These are phyloP conservation scores for Epizoanthus illoricatus DNA, from an alignment of 92 coral and sea anemone species.

Conservation along the genomic window DNA sequence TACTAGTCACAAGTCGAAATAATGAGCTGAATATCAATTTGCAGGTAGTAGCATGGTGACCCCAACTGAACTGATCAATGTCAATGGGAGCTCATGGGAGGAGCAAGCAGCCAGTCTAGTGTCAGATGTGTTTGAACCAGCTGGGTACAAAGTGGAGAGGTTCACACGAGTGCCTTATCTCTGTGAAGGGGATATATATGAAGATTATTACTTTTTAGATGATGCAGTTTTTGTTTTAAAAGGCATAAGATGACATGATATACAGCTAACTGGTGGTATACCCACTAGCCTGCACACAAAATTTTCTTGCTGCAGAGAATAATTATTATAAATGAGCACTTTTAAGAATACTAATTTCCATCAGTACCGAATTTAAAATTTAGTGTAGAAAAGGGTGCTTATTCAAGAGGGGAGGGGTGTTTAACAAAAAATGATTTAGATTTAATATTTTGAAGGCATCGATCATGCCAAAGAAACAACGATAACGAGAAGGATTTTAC, in stretches of 20 bases:
- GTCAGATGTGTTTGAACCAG: slow-evolving; percentile 80
- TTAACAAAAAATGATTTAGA: too few species aligned
- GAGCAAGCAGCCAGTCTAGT: slow-evolving; percentile 78
- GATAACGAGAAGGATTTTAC: too few species aligned
- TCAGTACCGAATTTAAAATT: too few species aligned
- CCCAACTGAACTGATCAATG: slow-evolving; percentile 71
- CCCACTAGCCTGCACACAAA: too few species aligned
- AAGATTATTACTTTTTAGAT: slow-evolving; percentile 78
- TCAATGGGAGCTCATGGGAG: slow-evolving; percentile 80
- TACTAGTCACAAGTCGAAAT: not conserved
- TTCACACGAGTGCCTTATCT: slow-evolving; percentile 89
- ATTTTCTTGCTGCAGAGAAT: too few species aligned
- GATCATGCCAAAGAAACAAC: too few species aligned
- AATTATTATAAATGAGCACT: too few species aligned
- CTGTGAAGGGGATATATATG: slow-evolving; percentile 92
- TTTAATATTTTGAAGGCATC: too few species aligned
- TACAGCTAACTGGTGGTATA: too few species aligned
- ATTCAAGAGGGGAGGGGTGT: too few species aligned
- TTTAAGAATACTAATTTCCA: too few species aligned
- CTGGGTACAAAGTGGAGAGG: slow-evolving; percentile 75
- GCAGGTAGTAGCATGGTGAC: slow-evolving; percentile 73
- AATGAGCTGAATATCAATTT: not conserved
- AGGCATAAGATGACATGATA: slow-evolving; percentile 1
- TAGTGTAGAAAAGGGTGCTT: too few species aligned
- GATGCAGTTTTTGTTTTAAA: slow-evolving; percentile 93